Evolutionary conservation across 2,113 vertebrate genomes (phyloP), one percentile per base, ranked within the genome.

Genomic region (Tonatia bakeri): DNA sequence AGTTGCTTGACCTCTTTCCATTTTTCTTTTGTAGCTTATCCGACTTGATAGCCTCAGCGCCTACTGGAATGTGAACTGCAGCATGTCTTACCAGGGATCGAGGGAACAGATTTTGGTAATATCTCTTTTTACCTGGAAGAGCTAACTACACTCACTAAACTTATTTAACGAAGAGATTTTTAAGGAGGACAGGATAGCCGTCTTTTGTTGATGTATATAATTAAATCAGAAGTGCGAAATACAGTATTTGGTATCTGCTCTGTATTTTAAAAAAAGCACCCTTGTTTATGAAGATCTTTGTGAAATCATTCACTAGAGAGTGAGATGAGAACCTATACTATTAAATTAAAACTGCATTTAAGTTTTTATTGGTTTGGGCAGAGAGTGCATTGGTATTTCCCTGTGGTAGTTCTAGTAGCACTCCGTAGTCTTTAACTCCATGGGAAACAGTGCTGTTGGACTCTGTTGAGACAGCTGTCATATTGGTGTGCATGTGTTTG

Each of bases 1-100:
- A 59, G 24, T 81, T 92, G 61, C 16, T 38, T 97, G 94, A 92
- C 59, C 10, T 40, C 28, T 75, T 84, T 76, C 5, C 40, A 50
- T 87, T 73, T 97, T 89, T 96, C 52, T 79, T 92, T 72, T 82
- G 2, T 75, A 99, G 99, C 98, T 99, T 17, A 98, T 99, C 6
- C 98, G 99, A 82, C 98, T 99, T 85, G 99, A 99, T 81, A 98
- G 99, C 97, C 99, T 99, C 50, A 99, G 99, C 40, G 99, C 98
- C 64, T 99, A 99, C 70, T 99, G 99, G 99, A 99, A 99, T 11
- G 98, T 99, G 38, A 97, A 98, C 95, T 99, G 99, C 90, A 72
- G 96, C 7, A 97, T 99, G 88, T 99, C 99, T 96, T 99, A 99
- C 96, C 98, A 87, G 96, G 97, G 94, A 26, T 99, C 99, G 19